Percentiles rank a stretch among this genome's conserved stretches.
Conservation (phyloP, 2,888 invertebrate species). For the Mythimna impura region DNA sequence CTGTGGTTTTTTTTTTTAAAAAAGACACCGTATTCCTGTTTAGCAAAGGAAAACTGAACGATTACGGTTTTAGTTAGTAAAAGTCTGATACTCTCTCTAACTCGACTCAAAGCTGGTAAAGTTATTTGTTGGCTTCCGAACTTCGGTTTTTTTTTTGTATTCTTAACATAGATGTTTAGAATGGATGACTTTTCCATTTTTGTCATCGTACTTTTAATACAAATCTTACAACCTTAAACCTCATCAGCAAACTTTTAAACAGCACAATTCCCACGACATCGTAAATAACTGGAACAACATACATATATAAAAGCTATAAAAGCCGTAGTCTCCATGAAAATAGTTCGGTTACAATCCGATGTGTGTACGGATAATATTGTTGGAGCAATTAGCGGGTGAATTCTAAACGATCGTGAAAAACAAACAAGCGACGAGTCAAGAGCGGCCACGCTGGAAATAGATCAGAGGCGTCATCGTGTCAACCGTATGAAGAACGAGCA, state of each 20-base stretch:
- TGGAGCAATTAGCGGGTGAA: constrained; percentile 73
- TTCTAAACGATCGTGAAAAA: constrained; percentile 73
- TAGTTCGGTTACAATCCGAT: constrained; percentile 58
- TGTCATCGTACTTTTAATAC: background rate
- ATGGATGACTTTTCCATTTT: background rate
- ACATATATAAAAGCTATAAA: constrained; percentile 32
- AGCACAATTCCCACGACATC: constrained; percentile 3
- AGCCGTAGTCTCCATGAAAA: constrained; percentile 38
- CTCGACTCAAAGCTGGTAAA: too few relatives aligned
- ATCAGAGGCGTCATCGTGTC: constrained; percentile 71
- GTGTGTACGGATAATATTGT: constrained; percentile 69
- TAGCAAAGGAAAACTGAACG: too few relatives aligned
- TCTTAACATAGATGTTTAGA: too few relatives aligned
- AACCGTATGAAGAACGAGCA: constrained; percentile 59
- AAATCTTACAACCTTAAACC: background rate
- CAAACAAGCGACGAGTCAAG: constrained; percentile 76
- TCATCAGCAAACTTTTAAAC: background rate
- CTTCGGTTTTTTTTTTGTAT: too few relatives aligned
- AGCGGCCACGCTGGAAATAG: constrained; percentile 78
- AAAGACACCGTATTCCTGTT: too few relatives aligned
- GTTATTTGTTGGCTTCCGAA: too few relatives aligned
- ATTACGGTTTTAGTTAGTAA: too few relatives aligned
- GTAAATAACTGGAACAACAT: constrained; percentile 25
- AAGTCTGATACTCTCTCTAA: too few relatives aligned
- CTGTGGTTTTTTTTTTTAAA: too few relatives aligned